Conservation (phyloP, 2,113 vertebrate genomes). For the Aspidoscelis tigris region DNA sequence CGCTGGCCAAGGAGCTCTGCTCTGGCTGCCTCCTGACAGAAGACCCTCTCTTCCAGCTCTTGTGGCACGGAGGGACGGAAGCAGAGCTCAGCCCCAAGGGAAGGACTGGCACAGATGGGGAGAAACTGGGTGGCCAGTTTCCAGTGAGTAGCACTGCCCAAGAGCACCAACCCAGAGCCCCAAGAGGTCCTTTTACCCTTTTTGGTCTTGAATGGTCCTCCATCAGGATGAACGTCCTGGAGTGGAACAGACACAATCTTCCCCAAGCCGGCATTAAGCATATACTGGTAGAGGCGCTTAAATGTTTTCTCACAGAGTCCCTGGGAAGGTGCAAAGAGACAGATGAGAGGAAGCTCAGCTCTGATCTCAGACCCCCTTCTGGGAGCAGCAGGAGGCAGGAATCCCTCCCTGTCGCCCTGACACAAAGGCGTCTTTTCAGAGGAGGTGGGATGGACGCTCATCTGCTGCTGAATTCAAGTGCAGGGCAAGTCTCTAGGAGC, state of each 20-base stretch:
- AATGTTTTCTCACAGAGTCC: constrained; percentile 82
- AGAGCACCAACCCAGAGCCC: too few relatives aligned
- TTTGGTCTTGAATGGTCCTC: constrained; percentile 85
- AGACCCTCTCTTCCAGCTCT: too few relatives aligned
- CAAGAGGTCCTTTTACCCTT: constrained; percentile 76
- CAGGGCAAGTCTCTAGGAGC: too few relatives aligned
- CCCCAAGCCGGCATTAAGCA: constrained; percentile 85
- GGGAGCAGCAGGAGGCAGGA: not conserved
- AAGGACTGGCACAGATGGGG: too few relatives aligned
- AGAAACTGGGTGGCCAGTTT: too few relatives aligned
- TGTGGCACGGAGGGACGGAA: too few relatives aligned
- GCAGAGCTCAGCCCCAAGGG: not conserved
- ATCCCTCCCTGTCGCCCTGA: not conserved
- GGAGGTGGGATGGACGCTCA: too few relatives aligned
- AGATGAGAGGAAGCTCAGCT: too few relatives aligned
- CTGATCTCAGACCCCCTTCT: too few relatives aligned
- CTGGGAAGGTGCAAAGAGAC: constrained; percentile 65
- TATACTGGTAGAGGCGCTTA: constrained; percentile 87
- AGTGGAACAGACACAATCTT: constrained; percentile 81
- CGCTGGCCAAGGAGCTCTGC: too few relatives aligned
- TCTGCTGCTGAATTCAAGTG: too few relatives aligned
- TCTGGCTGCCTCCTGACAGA: not conserved
- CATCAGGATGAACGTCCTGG: constrained; percentile 83
- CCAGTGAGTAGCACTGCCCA: not conserved
- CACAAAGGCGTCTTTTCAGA: not conserved